A percentile compares a stretch with the other conserved stretches of the same genome.
phyloP scores from a whole-genome alignment of 2,888 invertebrate genomes.

The Selenia dentaria region DNA sequence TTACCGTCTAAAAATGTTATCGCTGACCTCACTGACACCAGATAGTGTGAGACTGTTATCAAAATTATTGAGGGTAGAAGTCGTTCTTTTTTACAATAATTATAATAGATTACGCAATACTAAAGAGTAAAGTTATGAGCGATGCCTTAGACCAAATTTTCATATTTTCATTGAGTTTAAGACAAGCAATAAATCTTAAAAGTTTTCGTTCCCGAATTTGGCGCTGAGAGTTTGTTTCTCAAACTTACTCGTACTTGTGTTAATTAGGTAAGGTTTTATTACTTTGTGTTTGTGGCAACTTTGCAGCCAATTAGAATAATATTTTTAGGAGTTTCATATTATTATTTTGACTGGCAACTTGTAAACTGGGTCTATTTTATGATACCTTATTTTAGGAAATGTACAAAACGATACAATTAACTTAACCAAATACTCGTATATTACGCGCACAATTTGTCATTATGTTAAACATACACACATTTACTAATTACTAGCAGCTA shows the following conservation, averaged over 20 bases:
- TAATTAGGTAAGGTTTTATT: constrained; percentile 36
- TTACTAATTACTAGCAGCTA: no score
- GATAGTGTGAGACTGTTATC: no score
- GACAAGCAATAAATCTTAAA: constrained; percentile 33
- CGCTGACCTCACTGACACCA: no score
- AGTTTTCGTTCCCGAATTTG: constrained; percentile 13
- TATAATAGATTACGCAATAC: background rate
- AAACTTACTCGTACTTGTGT: constrained; percentile 21
- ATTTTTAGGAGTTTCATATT: constrained; percentile 7
- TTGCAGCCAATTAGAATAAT: constrained; percentile 9
- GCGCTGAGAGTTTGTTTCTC: constrained; percentile 10
- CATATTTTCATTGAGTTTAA: constrained; percentile 33
- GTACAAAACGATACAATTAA: no score
- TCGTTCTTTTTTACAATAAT: background rate
- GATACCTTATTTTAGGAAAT: no score
- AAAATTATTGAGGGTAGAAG: no score
- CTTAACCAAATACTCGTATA: no score
- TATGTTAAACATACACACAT: no score
- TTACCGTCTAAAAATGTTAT: no score
- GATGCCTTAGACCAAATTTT: constrained; percentile 14
- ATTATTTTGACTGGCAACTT: constrained; percentile 4
- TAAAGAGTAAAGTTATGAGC: background rate
- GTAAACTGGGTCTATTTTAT: background rate
- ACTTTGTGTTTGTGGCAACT: constrained; percentile 26
- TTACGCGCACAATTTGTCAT: no score